A percentile compares a stretch with the other conserved stretches of the same genome.
Evolutionary conservation across 2,888 invertebrate genomes (phyloP).

Genomic region (Drosophila neonasuta): DNA sequence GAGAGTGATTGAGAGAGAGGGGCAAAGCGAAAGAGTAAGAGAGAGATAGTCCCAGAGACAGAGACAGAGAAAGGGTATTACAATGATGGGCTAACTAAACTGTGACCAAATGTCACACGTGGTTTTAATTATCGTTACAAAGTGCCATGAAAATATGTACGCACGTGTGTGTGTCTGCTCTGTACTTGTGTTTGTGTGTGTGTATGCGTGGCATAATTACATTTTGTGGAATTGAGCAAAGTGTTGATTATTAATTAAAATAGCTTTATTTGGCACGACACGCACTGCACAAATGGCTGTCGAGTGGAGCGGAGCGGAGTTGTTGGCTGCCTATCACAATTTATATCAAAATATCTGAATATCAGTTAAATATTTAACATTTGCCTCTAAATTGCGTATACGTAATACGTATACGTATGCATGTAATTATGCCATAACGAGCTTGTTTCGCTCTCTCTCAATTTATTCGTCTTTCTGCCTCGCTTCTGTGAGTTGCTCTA

Average conservation of each 20-base stretch:
- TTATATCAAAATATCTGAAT: constrained; percentile 30
- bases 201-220: constrained; percentile 59
- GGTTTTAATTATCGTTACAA: constrained; percentile 72
- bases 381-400: constrained; percentile 52
- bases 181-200: constrained; percentile 6
- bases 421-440: constrained; percentile 67
- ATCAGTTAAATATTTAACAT: constrained; percentile 69
- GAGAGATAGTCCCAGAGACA: neutral
- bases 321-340: constrained; percentile 27
- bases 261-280: constrained; percentile 64
- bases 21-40: neutral
- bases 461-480: constrained; percentile 13
- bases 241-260: constrained; percentile 78
- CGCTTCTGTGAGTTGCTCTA: constrained; percentile 36
- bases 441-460: constrained; percentile 3
- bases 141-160: constrained; percentile 10
- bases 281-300: constrained; percentile 25
- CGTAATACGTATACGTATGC: constrained; percentile 30
- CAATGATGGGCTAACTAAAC: constrained; percentile 53
- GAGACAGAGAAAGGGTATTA: neutral
- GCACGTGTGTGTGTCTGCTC: constrained; percentile 1
- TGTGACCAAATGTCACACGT: constrained; percentile 68
- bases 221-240: constrained; percentile 72
- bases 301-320: constrained; percentile 15
- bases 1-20: neutral